A percentile compares a stretch with the other conserved stretches of the same genome.
These are phyloP conservation scores for Dicrurus megarhynchus DNA, from an alignment of 2,113 vertebrate species.

Conservation along the genomic window DNA sequence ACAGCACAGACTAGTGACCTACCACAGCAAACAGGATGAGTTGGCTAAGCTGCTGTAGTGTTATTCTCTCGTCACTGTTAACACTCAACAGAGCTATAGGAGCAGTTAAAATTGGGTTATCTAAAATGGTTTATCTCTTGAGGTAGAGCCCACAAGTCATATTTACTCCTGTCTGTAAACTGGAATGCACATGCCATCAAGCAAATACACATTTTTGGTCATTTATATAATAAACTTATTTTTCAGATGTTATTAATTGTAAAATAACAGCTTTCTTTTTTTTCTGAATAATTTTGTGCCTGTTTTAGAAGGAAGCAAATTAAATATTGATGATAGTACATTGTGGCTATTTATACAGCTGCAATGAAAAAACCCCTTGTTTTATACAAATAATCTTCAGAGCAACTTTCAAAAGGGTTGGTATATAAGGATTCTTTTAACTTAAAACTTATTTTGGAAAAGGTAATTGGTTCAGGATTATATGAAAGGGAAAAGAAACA, in stretches of 20 bases:
- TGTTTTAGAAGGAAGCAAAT: background rate
- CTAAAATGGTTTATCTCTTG: conserved; percentile 29
- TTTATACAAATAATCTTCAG: background rate
- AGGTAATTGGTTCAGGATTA: background rate
- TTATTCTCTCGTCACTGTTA: background rate
- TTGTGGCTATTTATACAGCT: background rate
- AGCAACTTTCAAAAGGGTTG: background rate
- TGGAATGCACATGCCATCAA: background rate
- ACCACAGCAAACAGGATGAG: background rate
- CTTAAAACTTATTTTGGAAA: background rate
- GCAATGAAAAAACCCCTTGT: background rate
- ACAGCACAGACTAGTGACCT: background rate
- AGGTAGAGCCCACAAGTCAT: conserved; percentile 70
- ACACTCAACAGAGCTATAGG: background rate
- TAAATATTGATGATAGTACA: background rate
- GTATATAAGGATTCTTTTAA: background rate
- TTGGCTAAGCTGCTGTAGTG: conserved; percentile 10
- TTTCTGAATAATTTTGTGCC: background rate
- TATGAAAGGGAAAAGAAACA: background rate
- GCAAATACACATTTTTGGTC: background rate
- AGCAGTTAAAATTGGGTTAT: conserved; percentile 48
- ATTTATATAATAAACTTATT: background rate
- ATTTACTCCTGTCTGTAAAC: conserved; percentile 29
- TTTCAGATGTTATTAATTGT: background rate
- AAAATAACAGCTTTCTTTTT: background rate